A percentile compares a stretch with the other conserved stretches of the same genome.
phyloP scores from a whole-genome alignment of 2,113 vertebrate genomes.

The Genyomyrus donnyi region DNA sequence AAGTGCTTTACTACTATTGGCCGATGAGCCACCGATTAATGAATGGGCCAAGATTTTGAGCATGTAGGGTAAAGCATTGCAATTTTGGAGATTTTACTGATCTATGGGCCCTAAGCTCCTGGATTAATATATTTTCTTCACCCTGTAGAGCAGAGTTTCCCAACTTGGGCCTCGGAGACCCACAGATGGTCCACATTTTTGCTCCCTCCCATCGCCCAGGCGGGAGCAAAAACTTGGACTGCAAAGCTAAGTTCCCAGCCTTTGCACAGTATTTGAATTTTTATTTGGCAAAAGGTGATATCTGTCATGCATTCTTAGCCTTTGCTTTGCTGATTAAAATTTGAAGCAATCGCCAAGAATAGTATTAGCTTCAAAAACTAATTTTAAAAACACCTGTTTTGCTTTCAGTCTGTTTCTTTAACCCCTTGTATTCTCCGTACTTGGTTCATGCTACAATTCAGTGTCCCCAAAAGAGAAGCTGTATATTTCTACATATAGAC shows the following conservation, averaged over 20 bases:
- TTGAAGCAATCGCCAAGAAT: neutral
- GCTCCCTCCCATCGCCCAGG: too few relatives aligned
- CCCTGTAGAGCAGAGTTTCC: neutral
- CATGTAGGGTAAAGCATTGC: neutral
- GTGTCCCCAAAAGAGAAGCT: neutral
- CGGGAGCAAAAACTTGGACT: too few relatives aligned
- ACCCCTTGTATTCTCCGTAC: neutral
- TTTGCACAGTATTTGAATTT: neutral
- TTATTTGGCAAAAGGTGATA: neutral
- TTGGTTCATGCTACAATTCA: neutral
- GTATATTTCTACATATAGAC: neutral
- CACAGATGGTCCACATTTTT: neutral
- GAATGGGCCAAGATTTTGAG: neutral
- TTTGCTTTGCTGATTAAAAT: neutral
- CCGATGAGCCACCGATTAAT: neutral
- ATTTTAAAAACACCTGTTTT: neutral
- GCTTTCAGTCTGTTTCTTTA: neutral
- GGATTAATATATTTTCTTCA: neutral
- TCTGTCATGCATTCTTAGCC: neutral
- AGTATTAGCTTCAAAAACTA: neutral
- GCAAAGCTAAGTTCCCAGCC: too few relatives aligned
- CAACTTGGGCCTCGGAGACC: neutral
- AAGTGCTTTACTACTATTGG: neutral
- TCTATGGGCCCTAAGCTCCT: neutral
- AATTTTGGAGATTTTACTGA: neutral